phyloP scores from a whole-genome alignment of 1,140 invertebrate species.

The Bombus haemorrhoidalis region DNA sequence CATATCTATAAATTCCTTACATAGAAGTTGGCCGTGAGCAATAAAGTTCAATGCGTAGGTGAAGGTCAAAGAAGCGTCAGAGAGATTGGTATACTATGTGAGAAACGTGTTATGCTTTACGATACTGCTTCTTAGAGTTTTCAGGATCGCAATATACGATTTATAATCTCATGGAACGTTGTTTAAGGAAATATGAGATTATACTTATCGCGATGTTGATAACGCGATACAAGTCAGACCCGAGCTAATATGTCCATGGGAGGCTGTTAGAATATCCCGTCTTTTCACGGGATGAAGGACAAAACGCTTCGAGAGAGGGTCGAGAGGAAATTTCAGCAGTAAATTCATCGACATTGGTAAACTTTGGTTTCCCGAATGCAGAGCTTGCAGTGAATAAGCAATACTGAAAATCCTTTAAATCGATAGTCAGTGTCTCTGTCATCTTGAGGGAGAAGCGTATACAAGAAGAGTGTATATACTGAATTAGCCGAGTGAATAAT shows the following conservation, averaged over 20 bases:
- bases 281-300: not conserved
- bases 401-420: not conserved
- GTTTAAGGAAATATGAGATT: not conserved
- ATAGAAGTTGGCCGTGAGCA: constrained; percentile 37
- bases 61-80: constrained; percentile 58
- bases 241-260: not conserved
- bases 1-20: constrained; percentile 43
- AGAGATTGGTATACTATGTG: constrained; percentile 26
- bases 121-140: not conserved
- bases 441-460: not conserved
- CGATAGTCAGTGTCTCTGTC: not conserved
- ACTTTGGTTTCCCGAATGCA: not conserved
- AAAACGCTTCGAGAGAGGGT: not conserved
- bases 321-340: not conserved
- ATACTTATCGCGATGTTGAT: not conserved
- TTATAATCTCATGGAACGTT: no score
- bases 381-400: not conserved
- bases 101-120: constrained; percentile 22
- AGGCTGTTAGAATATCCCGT: not conserved
- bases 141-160: not conserved
- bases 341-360: not conserved
- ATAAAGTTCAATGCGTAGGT: constrained; percentile 40
- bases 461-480: not conserved
- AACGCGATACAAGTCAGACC: not conserved
- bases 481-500: not conserved